Conservation (phyloP, 2,797 vertebrate genomes). For the Xenops minutus region DNA sequence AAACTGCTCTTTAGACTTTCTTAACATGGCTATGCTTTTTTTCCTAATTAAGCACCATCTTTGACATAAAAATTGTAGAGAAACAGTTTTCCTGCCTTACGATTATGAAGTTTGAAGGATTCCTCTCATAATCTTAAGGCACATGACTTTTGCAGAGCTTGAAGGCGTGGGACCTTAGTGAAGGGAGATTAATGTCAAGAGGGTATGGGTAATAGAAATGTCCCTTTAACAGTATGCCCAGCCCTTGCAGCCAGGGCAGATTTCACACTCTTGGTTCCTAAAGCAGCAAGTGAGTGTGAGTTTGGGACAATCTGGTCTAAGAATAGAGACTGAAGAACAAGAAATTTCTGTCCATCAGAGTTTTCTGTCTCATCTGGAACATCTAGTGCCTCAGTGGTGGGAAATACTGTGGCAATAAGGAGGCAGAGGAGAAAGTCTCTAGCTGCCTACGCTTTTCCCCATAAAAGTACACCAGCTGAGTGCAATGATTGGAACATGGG, state of each 20-base stretch:
- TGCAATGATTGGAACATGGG: background rate
- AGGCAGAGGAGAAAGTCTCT: background rate
- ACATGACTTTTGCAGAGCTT: background rate
- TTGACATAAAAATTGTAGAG: background rate
- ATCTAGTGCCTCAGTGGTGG: background rate
- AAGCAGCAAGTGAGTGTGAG: background rate
- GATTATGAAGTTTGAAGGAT: background rate
- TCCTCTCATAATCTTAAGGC: background rate
- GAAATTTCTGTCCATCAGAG: background rate
- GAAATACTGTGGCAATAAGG: background rate
- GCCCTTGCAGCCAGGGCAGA: rapidly evolving
- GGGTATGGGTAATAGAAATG: background rate
- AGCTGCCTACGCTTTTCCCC: background rate
- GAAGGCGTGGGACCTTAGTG: background rate
- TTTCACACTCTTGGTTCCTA: background rate
- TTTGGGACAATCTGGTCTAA: background rate
- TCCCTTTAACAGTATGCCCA: background rate
- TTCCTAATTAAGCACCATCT: background rate
- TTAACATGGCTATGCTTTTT: background rate
- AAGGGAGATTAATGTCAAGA: background rate
- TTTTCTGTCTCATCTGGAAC: slow-evolving; percentile 12
- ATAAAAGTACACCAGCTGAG: background rate
- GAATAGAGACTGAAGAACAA: background rate
- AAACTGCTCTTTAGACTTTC: background rate
- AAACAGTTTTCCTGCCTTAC: background rate